These are phyloP conservation scores for Xiphias gladius DNA, from an alignment of 2,113 vertebrate species.

Conservation along the genomic window DNA sequence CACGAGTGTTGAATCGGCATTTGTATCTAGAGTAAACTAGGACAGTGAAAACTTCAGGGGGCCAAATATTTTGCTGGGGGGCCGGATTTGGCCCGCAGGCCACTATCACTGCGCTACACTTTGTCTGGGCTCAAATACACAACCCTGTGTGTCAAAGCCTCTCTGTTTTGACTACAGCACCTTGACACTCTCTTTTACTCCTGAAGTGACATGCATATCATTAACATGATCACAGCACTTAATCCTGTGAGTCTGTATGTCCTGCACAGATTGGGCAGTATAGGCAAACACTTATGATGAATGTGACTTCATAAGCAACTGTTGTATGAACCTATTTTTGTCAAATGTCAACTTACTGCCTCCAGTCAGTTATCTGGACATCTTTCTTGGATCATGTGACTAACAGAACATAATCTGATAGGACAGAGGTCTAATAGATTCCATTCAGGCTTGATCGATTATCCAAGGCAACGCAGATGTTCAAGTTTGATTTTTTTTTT, in stretches of 20 bases:
- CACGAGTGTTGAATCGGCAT: no score
- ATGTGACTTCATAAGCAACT: neutral
- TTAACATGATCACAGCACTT: constrained; percentile 39
- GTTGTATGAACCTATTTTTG: neutral
- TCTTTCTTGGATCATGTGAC: neutral
- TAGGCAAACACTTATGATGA: neutral
- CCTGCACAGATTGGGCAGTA: neutral
- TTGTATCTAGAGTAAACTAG: no score
- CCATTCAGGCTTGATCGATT: neutral
- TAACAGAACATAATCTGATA: neutral
- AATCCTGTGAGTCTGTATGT: constrained; percentile 8
- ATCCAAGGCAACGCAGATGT: neutral
- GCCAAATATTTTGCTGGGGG: no score
- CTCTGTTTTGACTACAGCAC: constrained; percentile 74
- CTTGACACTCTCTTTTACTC: constrained; percentile 23
- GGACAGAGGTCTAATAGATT: no score
- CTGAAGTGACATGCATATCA: constrained; percentile 36
- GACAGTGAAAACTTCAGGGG: no score
- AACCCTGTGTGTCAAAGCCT: constrained; percentile 87
- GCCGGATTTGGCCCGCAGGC: no score
- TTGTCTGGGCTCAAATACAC: constrained; percentile 88
- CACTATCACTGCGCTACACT: constrained; percentile 24
- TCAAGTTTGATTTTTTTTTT: neutral
- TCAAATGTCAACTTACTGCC: neutral
- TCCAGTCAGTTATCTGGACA: neutral